These are phyloP conservation scores for Hirudinaria manillensis DNA, from an alignment of 2,888 invertebrate genomes.

Conservation along the genomic window DNA sequence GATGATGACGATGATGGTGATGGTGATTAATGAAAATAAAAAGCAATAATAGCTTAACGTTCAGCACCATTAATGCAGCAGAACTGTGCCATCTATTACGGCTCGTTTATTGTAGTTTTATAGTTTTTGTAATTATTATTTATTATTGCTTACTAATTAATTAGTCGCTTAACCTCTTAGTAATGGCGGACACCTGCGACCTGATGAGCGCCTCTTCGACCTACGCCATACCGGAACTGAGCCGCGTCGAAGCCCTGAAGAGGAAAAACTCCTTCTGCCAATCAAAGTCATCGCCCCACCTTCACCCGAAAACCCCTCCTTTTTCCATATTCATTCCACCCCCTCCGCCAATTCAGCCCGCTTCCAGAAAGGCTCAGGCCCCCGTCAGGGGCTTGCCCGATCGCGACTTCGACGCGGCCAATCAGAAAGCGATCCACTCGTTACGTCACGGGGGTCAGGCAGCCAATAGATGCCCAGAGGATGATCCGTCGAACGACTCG, in stretches of 20 bases:
- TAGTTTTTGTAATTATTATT: no score
- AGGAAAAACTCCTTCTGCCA: not conserved
- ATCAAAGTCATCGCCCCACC: not conserved
- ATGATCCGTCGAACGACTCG: not conserved
- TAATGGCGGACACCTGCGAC: not conserved
- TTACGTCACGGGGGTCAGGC: not conserved
- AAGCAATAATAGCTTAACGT: no score
- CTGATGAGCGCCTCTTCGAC: not conserved
- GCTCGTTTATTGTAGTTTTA: not conserved
- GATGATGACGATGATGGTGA: constrained; percentile 24
- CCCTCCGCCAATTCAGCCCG: not conserved
- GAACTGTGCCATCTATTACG: not conserved
- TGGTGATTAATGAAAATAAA: constrained; percentile 19
- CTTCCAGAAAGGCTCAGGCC: not conserved
- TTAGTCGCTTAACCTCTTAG: not conserved
- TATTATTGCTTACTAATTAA: no score
- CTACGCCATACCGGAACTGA: constrained; percentile 1
- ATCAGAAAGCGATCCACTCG: not conserved
- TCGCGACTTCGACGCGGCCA: not conserved
- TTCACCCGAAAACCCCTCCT: not conserved
- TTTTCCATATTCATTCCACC: constrained; percentile 7
- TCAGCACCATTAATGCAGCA: no score
- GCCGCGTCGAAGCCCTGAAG: not conserved
- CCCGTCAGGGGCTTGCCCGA: not conserved
- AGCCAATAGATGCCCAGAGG: not conserved